phyloP scores from a whole-genome alignment of 2,888 invertebrate genomes.

The Pristionchus exspectatus region DNA sequence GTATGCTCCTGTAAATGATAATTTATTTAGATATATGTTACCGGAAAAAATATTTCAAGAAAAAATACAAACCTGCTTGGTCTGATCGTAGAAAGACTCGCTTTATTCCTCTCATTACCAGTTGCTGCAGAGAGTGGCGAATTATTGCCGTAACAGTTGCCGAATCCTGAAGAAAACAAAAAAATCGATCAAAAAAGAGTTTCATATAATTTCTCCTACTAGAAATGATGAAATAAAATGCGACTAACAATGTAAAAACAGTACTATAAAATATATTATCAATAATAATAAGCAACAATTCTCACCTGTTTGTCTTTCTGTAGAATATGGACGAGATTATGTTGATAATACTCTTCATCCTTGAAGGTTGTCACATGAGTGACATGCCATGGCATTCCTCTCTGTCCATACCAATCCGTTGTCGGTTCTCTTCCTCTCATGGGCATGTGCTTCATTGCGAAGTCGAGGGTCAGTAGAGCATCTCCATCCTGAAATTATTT shows the following conservation, averaged over 20 bases:
- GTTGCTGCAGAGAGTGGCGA: not conserved
- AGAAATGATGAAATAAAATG: no score
- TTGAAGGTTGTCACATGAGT: not conserved
- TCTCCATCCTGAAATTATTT: slow-evolving; percentile 27
- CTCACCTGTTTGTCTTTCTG: not conserved
- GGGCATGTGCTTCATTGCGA: slow-evolving; percentile 21
- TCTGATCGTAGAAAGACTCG: not conserved
- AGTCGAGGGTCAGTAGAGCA: not conserved
- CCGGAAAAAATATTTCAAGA: not conserved
- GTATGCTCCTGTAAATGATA: not conserved
- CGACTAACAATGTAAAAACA: no score
- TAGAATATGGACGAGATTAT: not conserved
- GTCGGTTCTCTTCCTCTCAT: not conserved
- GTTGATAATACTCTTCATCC: not conserved
- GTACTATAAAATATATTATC: no score
- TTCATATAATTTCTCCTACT: no score
- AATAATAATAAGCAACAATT: not conserved
- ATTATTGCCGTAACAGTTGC: not conserved
- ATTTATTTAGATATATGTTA: not conserved
- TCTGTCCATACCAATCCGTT: not conserved
- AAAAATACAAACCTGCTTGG: slow-evolving; percentile 12
- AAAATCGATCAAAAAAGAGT: not conserved
- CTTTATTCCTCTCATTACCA: not conserved
- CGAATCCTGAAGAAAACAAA: not conserved
- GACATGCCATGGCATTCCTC: slow-evolving; percentile 8